A percentile compares a stretch with the other conserved stretches of the same genome.
Evolutionary conservation across 2,113 vertebrate species (phyloP).

Genomic region (Circaetus gallicus): DNA sequence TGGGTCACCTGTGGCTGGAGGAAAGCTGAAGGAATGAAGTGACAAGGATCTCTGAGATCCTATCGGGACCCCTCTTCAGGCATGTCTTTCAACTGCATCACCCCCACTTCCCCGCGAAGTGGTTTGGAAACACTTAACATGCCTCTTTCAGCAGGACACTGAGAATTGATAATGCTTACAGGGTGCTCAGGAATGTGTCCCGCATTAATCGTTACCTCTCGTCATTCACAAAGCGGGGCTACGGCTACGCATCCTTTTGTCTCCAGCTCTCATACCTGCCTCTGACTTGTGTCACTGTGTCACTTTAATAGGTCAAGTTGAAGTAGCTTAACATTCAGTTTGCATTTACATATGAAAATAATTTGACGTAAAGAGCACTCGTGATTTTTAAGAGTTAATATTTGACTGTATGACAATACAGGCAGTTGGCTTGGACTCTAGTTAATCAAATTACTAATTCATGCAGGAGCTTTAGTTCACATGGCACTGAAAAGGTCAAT

Average conservation of each 20-base stretch:
- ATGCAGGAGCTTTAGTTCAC: neutral
- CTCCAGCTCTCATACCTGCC: neutral
- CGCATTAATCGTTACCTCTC: neutral
- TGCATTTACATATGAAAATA: neutral
- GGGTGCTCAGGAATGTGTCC: neutral
- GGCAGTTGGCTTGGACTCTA: neutral
- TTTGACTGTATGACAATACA: neutral
- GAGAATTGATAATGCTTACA: accelerated
- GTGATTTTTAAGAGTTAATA: neutral
- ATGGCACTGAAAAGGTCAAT: neutral
- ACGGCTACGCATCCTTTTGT: neutral
- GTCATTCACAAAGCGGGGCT: neutral
- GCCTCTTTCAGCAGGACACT: accelerated
- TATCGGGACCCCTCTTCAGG: neutral
- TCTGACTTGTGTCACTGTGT: neutral
- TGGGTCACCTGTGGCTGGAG: neutral
- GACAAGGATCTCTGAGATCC: neutral
- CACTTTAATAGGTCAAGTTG: accelerated
- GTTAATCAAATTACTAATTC: neutral
- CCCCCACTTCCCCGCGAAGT: accelerated
- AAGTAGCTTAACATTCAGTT: accelerated
- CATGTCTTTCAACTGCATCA: accelerated
- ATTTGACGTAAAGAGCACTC: neutral
- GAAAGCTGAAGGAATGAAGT: neutral
- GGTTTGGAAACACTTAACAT: neutral